Conservation (phyloP, 2,888 invertebrate genomes). For the Cetonia aurata region DNA sequence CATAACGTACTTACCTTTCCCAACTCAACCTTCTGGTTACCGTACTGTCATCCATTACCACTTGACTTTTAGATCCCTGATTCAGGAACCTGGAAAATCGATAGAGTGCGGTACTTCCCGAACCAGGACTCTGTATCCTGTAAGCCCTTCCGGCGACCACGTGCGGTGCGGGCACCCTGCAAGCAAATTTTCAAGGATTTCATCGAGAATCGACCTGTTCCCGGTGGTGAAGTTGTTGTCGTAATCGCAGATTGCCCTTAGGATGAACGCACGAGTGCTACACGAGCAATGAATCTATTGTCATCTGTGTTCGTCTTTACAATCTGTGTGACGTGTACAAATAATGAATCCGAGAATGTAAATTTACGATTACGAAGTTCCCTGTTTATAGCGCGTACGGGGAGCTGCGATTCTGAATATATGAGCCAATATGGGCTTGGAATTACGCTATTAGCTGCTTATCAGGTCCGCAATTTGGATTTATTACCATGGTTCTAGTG, state of each 20-base stretch:
- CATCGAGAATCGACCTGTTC: background rate
- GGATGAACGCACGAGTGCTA: background rate
- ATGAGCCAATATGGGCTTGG: conserved; percentile 7
- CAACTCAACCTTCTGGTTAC: conserved; percentile 73
- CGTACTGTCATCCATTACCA: conserved; percentile 66
- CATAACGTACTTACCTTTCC: conserved; percentile 70
- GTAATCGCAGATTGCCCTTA: background rate
- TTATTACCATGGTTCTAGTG: conserved; percentile 20
- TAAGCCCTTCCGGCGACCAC: conserved; percentile 71
- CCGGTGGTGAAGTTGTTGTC: background rate
- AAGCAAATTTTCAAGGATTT: conserved; percentile 45
- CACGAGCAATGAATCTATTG: background rate
- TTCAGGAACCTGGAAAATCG: conserved; percentile 71
- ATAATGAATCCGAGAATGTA: background rate
- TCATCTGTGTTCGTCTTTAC: background rate
- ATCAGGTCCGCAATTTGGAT: conserved; percentile 18
- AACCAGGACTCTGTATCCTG: conserved; percentile 66
- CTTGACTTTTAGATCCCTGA: conserved; percentile 68
- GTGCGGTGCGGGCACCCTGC: conserved; percentile 72
- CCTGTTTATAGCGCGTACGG: background rate
- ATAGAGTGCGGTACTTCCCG: conserved; percentile 67
- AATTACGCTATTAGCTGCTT: conserved; percentile 3
- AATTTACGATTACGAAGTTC: conserved; percentile 20
- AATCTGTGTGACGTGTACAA: background rate
- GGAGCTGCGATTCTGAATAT: background rate